Conservation (phyloP, 2,797 vertebrate genomes). For the Geotrypetes seraphini region DNA sequence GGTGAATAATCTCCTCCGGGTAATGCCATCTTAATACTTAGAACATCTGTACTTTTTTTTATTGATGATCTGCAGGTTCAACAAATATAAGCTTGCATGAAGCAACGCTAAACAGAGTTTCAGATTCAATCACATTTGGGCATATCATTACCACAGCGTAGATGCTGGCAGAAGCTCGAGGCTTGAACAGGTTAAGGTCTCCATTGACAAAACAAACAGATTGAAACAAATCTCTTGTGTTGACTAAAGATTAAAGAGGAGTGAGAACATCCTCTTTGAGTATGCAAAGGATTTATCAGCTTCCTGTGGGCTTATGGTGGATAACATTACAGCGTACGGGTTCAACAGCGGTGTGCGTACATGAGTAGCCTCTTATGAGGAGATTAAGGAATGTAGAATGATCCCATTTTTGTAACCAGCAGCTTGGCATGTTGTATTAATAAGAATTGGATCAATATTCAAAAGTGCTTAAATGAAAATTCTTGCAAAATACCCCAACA, state of each 20-base stretch:
- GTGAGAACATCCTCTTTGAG: not conserved
- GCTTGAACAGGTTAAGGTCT: slow-evolving; percentile 29
- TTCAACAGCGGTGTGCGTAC: too few relatives aligned
- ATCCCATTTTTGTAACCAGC: too few relatives aligned
- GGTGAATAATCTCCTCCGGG: slow-evolving; percentile 44
- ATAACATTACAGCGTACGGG: not conserved
- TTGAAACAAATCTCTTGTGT: slow-evolving; percentile 1
- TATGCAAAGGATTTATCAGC: not conserved
- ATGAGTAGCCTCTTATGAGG: too few relatives aligned
- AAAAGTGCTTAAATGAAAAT: too few relatives aligned
- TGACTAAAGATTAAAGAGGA: not conserved
- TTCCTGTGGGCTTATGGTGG: not conserved
- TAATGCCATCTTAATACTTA: slow-evolving; percentile 53
- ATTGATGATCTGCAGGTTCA: slow-evolving; percentile 34
- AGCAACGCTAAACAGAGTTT: slow-evolving; percentile 11
- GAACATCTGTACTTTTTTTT: too few relatives aligned
- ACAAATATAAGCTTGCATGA: slow-evolving; percentile 36
- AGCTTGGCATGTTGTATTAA: too few relatives aligned
- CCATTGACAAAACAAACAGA: slow-evolving; percentile 17
- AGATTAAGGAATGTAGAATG: too few relatives aligned
- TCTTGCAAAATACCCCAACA: too few relatives aligned
- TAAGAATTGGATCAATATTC: too few relatives aligned
- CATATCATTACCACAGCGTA: slow-evolving; percentile 32
- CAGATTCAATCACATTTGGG: slow-evolving; percentile 31
- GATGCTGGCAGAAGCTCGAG: slow-evolving; percentile 16